Evolutionary conservation across 2,888 invertebrate genomes (phyloP).

Genomic region (Acheta domesticus): DNA sequence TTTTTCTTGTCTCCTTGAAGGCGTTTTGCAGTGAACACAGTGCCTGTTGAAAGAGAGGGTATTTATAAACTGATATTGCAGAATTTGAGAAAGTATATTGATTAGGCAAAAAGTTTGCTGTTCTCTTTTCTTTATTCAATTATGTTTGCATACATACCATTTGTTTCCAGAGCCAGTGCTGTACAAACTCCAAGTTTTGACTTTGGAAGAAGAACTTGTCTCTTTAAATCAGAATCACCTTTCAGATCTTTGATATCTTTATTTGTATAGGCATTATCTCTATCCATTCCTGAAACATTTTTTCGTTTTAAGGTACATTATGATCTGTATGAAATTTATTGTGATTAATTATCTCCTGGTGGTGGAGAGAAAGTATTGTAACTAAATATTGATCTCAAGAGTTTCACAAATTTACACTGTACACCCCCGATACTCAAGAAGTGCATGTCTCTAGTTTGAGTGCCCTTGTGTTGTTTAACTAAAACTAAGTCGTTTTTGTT

Average conservation of each 20-base stretch:
- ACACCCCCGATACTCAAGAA: no score
- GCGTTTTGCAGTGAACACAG: constrained; percentile 62
- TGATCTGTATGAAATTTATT: no score
- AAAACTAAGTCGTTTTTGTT: no score
- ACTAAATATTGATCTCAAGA: no score
- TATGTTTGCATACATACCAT: constrained; percentile 54
- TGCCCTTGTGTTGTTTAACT: no score
- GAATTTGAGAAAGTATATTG: background rate
- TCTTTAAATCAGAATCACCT: constrained; percentile 69
- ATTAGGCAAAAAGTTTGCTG: no score
- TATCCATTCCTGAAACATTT: constrained; percentile 64
- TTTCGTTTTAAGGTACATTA: background rate
- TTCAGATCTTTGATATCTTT: constrained; percentile 65
- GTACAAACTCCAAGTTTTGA: constrained; percentile 73
- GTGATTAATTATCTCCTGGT: no score
- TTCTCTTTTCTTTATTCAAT: no score
- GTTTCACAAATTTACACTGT: no score
- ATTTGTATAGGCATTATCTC: constrained; percentile 71
- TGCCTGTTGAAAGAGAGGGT: constrained; percentile 45
- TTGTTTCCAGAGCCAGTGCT: constrained; percentile 78
- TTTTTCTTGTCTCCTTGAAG: constrained; percentile 56
- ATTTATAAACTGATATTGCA: background rate
- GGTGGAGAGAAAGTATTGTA: no score
- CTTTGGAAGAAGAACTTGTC: constrained; percentile 73
- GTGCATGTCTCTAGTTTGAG: no score